Evolutionary conservation across 2,797 vertebrate species (phyloP), one percentile per base, ranked within the genome.

Genomic region (Oryzias dopingdopingensis): DNA sequence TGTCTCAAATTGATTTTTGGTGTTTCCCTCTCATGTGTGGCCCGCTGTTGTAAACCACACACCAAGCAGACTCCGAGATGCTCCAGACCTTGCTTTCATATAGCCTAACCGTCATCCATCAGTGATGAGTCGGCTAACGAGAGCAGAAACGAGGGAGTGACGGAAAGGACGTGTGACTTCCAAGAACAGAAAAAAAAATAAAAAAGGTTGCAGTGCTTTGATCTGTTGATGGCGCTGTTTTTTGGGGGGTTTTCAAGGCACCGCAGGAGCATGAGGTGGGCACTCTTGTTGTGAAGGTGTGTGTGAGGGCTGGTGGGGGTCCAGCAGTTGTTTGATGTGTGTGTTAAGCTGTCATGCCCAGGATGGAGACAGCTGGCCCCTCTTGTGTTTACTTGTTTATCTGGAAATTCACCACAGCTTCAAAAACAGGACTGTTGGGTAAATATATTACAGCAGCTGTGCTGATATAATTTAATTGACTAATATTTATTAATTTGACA

Each of bases 21-120:
- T 61, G 60, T 20, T 52, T 42, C 65, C 45, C 53, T 74, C 68
- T 75, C 62, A 17, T 87, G 84, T 89, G 88, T 86, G 88, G 86
- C 79, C 83, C 53, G 8, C 40, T 24, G 76, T 66, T 69, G 64
- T 82, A 84, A 89, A 88, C 85, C 89, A 85, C 86, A 89, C 86
- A 87, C 80, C 40, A 47, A 51, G 71, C 60, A 24, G 40, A 47
- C 57, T 32, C 22, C 10, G 26, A 17, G 61, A 57, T 67, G 46
- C 43, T 53, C 42, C n/a, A 13, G 47, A 24, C 46, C 46, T 49
- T 37, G 1, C 45, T 50, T 55, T 54, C 17, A 5, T 49, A 48
- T 1, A 14, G n/a, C 50, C 23, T 1, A 14, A 18, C 50, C 23
- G 24, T 17, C 60, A 56, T 70, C 54, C 18, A 18, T 69, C 62